Percentiles rank a stretch among this genome's conserved stretches.
phyloP scores from a whole-genome alignment of 2,888 invertebrate species.

The Cryptocephalus moraei region DNA sequence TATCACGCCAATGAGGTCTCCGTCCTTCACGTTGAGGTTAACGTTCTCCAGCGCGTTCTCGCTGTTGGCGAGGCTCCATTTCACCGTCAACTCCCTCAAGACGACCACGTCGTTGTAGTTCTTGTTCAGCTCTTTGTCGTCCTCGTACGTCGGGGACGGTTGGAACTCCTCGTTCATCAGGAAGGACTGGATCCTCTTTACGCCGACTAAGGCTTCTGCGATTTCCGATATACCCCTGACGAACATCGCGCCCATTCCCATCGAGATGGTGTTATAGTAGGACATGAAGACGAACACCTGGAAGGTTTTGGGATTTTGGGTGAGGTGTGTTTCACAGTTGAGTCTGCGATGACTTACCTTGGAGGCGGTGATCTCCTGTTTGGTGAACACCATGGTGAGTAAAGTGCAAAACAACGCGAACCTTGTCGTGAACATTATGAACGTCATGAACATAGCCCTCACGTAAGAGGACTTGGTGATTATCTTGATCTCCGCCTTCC shows the following conservation, averaged over 20 bases:
- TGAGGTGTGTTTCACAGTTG: no score
- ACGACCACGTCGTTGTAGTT: conserved; percentile 21
- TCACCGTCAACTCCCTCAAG: conserved; percentile 27
- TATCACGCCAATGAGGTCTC: conserved; percentile 41
- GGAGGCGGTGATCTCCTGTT: neutral
- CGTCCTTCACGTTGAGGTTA: conserved; percentile 22
- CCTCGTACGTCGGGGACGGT: neutral
- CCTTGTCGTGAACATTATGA: conserved; percentile 23
- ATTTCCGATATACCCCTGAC: conserved; percentile 38
- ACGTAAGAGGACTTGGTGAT: conserved; percentile 52
- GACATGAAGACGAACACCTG: neutral
- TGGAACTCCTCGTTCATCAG: neutral
- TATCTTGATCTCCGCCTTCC: conserved; percentile 45
- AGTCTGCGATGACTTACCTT: neutral
- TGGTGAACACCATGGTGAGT: neutral
- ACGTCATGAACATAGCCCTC: conserved; percentile 58
- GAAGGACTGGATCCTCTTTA: conserved; percentile 31
- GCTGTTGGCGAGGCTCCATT: conserved; percentile 27
- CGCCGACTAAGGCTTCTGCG: conserved; percentile 37
- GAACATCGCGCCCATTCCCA: conserved; percentile 38
- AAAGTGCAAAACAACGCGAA: neutral
- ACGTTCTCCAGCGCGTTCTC: conserved; percentile 31
- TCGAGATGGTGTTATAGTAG: neutral
- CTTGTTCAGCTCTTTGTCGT: neutral
- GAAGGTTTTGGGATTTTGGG: no score